A percentile compares a stretch with the other conserved stretches of the same genome.
phyloP scores from a whole-genome alignment of 2,797 vertebrate genomes.

The Chloroceryle amazona region DNA sequence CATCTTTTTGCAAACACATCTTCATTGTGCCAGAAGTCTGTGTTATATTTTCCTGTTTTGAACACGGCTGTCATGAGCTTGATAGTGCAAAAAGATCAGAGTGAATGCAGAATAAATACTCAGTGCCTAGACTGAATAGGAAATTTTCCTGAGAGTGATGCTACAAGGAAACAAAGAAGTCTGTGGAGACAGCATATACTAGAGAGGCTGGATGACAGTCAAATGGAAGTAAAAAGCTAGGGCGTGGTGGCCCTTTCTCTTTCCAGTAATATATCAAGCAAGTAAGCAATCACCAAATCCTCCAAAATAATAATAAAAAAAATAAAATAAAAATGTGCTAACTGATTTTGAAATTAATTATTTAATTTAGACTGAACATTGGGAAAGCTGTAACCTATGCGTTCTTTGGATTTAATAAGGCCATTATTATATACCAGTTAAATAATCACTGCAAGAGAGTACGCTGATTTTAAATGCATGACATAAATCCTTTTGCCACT shows the following conservation, averaged over 20 bases:
- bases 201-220: not conserved
- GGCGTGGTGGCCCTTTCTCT: not conserved
- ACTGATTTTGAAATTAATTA: not conserved
- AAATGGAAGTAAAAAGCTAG: not conserved
- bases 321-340: not conserved
- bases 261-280: not conserved
- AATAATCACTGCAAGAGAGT: not conserved
- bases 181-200: not conserved
- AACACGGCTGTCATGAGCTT: not conserved
- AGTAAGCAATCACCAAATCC: not conserved
- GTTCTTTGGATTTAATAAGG: not conserved
- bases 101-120: not conserved
- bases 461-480: not conserved
- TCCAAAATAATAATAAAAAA: not conserved
- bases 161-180: not conserved
- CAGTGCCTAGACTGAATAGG: not conserved
- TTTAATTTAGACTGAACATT: not conserved
- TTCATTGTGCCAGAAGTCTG: not conserved
- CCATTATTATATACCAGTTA: not conserved
- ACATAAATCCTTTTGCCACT: not conserved
- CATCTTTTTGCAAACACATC: not conserved
- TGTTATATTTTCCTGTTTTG: not conserved
- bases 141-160: not conserved
- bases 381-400: not conserved
- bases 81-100: conserved; percentile 1